Evolutionary conservation across 1,140 invertebrate genomes (phyloP).

Genomic region (Drosophila saltans): DNA sequence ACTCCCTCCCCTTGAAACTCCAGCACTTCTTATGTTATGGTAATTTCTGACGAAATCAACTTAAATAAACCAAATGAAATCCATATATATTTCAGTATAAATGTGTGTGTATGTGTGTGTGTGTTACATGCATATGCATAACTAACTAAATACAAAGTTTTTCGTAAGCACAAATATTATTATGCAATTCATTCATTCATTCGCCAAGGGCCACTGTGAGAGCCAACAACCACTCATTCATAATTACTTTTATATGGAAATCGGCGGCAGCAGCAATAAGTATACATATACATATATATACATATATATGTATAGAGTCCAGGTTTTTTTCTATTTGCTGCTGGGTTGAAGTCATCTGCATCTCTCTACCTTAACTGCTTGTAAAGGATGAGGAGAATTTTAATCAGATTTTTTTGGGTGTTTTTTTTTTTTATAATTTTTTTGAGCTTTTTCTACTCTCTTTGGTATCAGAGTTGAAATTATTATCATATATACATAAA

Average conservation of each 20-base stretch:
- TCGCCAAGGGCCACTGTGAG: constrained; percentile 21
- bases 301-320: background rate
- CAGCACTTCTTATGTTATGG: constrained; percentile 9
- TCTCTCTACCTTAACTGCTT: background rate
- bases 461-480: background rate
- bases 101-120: background rate
- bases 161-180: constrained; percentile 33
- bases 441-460: background rate
- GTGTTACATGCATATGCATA: constrained; percentile 40
- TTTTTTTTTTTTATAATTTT: background rate
- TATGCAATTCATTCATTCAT: constrained; percentile 9
- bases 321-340: background rate
- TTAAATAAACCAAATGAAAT: constrained; percentile 65
- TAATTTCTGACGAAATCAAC: constrained; percentile 43
- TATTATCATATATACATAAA: too few species aligned
- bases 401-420: background rate
- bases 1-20: background rate
- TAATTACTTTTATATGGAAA: constrained; percentile 77
- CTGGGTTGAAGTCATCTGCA: background rate
- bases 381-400: background rate
- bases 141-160: constrained; percentile 29
- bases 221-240: constrained; percentile 27
- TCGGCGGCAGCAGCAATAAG: constrained; percentile 46
- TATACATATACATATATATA: too few species aligned
- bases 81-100: background rate